Conservation (phyloP, 2,113 vertebrate species). For the Etheostoma cragini region DNA sequence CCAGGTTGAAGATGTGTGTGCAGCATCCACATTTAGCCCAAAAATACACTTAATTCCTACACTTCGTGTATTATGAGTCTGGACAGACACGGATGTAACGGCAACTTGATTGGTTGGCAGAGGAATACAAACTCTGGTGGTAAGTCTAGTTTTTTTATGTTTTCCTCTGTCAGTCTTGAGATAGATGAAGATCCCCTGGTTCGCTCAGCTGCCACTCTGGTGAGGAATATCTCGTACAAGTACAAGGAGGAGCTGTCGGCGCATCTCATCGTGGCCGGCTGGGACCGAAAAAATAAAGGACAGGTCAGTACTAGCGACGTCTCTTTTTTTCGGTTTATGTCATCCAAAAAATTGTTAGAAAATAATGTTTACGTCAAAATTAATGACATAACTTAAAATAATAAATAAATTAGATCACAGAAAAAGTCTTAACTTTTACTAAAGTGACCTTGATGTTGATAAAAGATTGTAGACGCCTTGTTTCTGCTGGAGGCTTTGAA, state of each 20-base stretch:
- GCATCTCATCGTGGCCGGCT: slow-evolving; percentile 90
- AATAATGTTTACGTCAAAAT: not conserved
- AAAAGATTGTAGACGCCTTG: not conserved
- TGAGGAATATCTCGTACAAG: slow-evolving; percentile 89
- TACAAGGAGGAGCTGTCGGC: slow-evolving; percentile 90
- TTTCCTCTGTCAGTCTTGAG: slow-evolving; percentile 80
- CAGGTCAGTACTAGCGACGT: slow-evolving; percentile 81
- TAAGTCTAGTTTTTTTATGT: not conserved
- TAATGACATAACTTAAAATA: not conserved
- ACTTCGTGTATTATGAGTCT: no score
- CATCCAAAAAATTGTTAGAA: no score
- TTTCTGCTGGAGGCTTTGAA: not conserved
- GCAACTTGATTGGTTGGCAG: no score
- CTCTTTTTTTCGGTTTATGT: no score
- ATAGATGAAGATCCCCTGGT: slow-evolving; percentile 85
- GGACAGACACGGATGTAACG: no score
- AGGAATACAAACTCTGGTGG: no score
- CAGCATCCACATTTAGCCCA: no score
- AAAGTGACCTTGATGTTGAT: not conserved
- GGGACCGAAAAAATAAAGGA: slow-evolving; percentile 86
- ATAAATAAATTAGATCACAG: no score
- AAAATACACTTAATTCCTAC: no score
- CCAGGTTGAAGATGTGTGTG: no score
- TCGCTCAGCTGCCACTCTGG: slow-evolving; percentile 86
- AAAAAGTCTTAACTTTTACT: no score